Conservation (phyloP, 2,797 vertebrate genomes). For the Tarsius wallacei region DNA sequence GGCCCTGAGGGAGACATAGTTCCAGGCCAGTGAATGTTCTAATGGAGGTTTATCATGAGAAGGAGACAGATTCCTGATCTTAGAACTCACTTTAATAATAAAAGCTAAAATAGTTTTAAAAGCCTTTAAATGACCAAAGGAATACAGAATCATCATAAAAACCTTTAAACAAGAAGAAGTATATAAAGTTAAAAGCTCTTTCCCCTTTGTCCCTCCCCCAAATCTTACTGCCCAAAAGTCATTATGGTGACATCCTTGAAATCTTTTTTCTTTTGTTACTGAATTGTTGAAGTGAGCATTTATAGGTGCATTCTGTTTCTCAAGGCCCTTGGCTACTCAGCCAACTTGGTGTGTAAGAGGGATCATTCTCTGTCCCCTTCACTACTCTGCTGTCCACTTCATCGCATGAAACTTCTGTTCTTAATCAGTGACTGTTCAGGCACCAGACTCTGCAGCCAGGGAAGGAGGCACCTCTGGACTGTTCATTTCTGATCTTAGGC, state of each 20-base stretch:
- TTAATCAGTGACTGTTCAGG: background rate
- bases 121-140: background rate
- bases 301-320: background rate
- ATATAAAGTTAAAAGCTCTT: background rate
- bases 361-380: background rate
- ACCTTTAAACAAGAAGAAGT: background rate
- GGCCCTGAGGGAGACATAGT: background rate
- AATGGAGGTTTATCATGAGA: conserved; percentile 38
- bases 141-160: background rate
- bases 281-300: background rate
- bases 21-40: background rate
- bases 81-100: conserved; percentile 33
- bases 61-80: conserved; percentile 13
- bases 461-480: background rate
- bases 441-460: background rate
- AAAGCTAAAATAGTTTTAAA: background rate
- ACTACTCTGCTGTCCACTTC: background rate
- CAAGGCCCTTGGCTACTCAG: background rate
- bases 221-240: background rate
- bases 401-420: background rate
- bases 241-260: background rate
- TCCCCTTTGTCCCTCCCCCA: background rate
- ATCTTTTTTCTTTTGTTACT: background rate
- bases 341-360: background rate
- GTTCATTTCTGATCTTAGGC: background rate